These are phyloP conservation scores for Bergia puertoricense DNA, from an alignment of 92 coral and sea anemone genomes.

Conservation along the genomic window DNA sequence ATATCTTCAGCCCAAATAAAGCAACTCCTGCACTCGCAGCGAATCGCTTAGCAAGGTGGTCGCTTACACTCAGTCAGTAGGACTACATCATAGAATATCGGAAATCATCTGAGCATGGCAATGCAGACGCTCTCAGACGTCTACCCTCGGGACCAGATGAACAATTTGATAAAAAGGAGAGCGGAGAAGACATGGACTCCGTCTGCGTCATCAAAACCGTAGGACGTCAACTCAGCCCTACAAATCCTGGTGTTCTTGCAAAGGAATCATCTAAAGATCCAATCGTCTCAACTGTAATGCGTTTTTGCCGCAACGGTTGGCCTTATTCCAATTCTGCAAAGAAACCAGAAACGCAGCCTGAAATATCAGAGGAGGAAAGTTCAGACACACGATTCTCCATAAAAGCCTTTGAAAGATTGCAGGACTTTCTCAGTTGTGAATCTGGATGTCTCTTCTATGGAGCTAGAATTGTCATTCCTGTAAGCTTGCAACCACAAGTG, in stretches of 20 bases:
- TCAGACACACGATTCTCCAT: neutral
- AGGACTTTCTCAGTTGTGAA: neutral
- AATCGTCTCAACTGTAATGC: neutral
- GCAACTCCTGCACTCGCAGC: constrained; percentile 3
- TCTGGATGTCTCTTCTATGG: constrained; percentile 30
- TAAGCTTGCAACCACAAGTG: neutral
- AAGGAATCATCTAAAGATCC: constrained; percentile 19
- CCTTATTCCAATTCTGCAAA: neutral
- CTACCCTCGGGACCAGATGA: neutral
- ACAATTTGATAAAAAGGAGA: neutral
- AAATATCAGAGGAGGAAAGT: neutral
- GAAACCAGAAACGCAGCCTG: neutral
- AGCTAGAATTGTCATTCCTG: constrained; percentile 14
- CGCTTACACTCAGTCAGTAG: neutral
- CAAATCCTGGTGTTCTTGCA: neutral
- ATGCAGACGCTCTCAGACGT: constrained; percentile 7
- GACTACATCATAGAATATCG: neutral
- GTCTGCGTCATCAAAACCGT: neutral
- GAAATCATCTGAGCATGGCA: neutral
- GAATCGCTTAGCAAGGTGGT: constrained; percentile 27
- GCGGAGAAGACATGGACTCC: neutral
- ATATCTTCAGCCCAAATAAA: neutral
- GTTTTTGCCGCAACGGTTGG: neutral
- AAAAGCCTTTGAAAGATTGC: neutral
- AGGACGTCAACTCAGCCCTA: neutral